Base-by-base conservation (phyloP, 2,797 vertebrate genomes). In the Pseudochirops corinnae region DNA sequence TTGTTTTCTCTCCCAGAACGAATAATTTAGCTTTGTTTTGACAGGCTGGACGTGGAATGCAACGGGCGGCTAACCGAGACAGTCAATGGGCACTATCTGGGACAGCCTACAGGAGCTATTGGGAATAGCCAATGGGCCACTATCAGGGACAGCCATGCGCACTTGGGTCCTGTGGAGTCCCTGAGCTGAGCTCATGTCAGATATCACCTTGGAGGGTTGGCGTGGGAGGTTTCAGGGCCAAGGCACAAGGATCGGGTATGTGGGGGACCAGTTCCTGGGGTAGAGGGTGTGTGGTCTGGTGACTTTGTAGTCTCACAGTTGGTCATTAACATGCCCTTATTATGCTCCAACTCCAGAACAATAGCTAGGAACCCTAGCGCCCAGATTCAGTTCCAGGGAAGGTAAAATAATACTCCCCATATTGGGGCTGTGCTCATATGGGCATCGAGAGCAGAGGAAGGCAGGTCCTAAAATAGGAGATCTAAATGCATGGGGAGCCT, bases 21-120 rank as follows among this genome's bases (percentile, higher is more conserved):
- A 95, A 95, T 97, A 97, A 96, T 97, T 95, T 3, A 97, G 55
- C 92, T 0, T 0, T 56, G 60, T 24, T 60, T 91, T 91, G 21
- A 55, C 56, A 33, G 1, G 1, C n/a, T 93, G 53, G 1, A 74
- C 91, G 60, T 24, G 16, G 74, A 55, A 55, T 55, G 53, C 53
- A 55, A 55, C 1, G 53, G 53, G 10, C 11, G 0, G 53, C 56
- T 57, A 26, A 24, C 24, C 0, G 56, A 21, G 56, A 57, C 56
- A 28, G 56, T 1, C 56, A 57, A 9, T 28, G 29, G 58, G 53
- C 10, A 10, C 56, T 57, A 57, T 57, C 56, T 7, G 56, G 56
- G 56, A 57, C 56, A 26, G 93, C 26, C 56, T 9, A 28, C 24
- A 10, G 56, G 56, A 7, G 7, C 57, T 58, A 29, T 58, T 29